Conservation (phyloP, 2,888 invertebrate genomes). For the Brachynemurus nebulosus region DNA sequence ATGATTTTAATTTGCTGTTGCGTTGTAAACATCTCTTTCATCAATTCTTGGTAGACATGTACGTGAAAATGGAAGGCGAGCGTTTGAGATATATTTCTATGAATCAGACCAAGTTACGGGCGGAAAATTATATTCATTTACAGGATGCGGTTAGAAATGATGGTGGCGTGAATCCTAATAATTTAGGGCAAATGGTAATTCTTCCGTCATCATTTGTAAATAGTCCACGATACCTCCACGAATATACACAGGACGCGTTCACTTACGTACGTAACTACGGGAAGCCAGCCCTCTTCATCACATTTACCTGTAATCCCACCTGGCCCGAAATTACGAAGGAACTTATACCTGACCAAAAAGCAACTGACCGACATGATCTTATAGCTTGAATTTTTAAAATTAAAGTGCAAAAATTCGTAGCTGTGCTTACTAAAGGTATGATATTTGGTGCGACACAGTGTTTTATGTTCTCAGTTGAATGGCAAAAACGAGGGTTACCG, state of each 20-base stretch:
- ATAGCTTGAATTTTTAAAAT: conserved; percentile 5
- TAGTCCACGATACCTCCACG: conserved; percentile 22
- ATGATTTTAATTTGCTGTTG: conserved; percentile 15
- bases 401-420: conserved; percentile 19
- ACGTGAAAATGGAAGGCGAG: conserved; percentile 24
- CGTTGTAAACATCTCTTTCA: conserved; percentile 18
- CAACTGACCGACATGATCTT: conserved; percentile 14
- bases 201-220: conserved; percentile 22
- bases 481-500: conserved; percentile 26
- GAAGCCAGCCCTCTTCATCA: conserved; percentile 21
- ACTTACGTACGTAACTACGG: conserved; percentile 14
- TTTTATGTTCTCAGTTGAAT: conserved; percentile 18
- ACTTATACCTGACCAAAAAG: conserved; percentile 9
- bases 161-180: conserved; percentile 16
- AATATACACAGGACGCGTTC: conserved; percentile 21
- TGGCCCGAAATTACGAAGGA: conserved; percentile 15
- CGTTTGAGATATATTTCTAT: conserved; percentile 21
- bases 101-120: conserved; percentile 23
- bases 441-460: conserved; percentile 20
- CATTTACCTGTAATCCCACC: conserved; percentile 17
- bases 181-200: conserved; percentile 19
- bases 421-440: conserved; percentile 17
- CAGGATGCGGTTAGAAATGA: conserved; percentile 22
- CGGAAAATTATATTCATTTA: conserved; percentile 23
- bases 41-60: conserved; percentile 23